phyloP scores from a whole-genome alignment of 2,888 invertebrate genomes.

The Eremobia ochroleuca region DNA sequence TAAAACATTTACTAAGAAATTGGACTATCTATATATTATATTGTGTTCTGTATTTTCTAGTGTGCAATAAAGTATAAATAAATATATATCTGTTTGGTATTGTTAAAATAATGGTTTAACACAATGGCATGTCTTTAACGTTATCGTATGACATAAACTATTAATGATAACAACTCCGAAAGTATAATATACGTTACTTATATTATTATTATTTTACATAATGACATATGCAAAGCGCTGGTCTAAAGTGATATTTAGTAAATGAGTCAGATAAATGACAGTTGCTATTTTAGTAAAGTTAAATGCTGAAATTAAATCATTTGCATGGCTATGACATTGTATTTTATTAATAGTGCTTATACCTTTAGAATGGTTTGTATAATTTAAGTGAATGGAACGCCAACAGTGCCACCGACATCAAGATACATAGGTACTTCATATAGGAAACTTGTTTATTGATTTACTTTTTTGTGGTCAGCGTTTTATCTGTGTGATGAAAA shows the following conservation, averaged over 20 bases:
- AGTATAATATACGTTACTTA: not conserved
- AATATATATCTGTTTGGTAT: not conserved
- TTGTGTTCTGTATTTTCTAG: no score
- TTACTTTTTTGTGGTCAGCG: not conserved
- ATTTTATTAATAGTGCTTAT: not conserved
- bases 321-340: not conserved
- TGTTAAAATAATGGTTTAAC: not conserved
- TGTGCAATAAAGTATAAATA: no score
- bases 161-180: not conserved
- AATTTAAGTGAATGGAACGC: no score
- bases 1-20: not conserved
- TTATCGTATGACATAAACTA: not conserved
- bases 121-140: not conserved
- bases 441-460: no score
- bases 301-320: not conserved
- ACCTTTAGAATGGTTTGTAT: not conserved
- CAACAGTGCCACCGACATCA: not conserved
- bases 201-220: slow-evolving; percentile 1
- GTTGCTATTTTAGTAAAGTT: slow-evolving; percentile 33
- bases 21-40: no score
- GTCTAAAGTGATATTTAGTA: slow-evolving; percentile 37
- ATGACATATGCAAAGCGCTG: slow-evolving; percentile 15
- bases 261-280: slow-evolving; percentile 50
- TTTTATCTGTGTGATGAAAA: no score
- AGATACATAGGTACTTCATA: not conserved